Evolutionary conservation across 2,797 vertebrate genomes (phyloP).

Genomic region (Aphelocoma californica): DNA sequence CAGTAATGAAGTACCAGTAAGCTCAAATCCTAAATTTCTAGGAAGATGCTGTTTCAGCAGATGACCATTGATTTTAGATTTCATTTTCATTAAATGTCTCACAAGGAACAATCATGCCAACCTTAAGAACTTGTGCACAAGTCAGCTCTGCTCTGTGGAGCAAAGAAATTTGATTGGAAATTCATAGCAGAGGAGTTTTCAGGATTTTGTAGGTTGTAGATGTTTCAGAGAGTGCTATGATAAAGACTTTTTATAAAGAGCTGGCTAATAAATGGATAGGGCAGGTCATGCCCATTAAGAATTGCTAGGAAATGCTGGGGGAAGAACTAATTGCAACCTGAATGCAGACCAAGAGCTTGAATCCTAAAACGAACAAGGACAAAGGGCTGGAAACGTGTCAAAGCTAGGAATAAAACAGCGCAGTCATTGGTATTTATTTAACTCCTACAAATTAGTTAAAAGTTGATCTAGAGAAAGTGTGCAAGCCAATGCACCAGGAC

Average conservation of each 20-base stretch:
- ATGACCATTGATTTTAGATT: not conserved
- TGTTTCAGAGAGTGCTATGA: not conserved
- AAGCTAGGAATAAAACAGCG: not conserved
- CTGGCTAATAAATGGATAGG: not conserved
- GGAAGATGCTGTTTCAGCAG: not conserved
- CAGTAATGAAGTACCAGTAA: not conserved
- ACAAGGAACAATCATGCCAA: not conserved
- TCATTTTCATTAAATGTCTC: not conserved
- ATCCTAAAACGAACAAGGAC: not conserved
- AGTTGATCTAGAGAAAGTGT: not conserved
- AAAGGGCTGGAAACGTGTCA: not conserved
- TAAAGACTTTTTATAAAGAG: not conserved
- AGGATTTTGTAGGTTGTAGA: not conserved
- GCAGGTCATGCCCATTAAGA: not conserved
- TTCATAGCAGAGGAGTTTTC: not conserved
- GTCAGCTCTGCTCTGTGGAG: not conserved
- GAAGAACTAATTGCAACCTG: not conserved
- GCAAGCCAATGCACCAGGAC: not conserved
- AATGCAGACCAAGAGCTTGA: not conserved
- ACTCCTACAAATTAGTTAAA: not conserved
- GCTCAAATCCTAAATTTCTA: not conserved
- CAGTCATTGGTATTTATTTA: not conserved
- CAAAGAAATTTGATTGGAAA: not conserved
- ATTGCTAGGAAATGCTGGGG: not conserved
- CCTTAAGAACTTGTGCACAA: not conserved